Base-by-base conservation (phyloP, 2,797 vertebrate species). In the Xerus rutilus region DNA sequence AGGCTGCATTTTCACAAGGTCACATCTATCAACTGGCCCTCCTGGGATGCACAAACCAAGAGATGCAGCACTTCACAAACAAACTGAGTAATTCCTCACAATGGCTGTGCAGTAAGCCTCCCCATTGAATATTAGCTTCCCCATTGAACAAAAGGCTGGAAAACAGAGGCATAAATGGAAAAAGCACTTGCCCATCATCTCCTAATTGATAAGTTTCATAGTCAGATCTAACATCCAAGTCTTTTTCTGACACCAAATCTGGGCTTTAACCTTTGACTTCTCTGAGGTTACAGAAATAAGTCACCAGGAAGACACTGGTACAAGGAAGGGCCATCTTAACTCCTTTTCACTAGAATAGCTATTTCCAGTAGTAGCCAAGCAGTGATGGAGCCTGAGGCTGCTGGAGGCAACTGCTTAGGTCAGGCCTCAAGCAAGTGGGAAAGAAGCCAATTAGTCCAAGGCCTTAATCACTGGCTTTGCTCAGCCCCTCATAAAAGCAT, bases 201-300 rank as follows among this genome's bases (percentile, higher is more conserved):
- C 64, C 76, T n/a, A 82, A 28, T 28, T 54, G 57, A 17, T 39
- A 30, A 54, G n/a, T 12, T 17, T 47, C 57, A 52, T 85, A 81
- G 35, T 78, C 89, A 47, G 54, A 77, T 39, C 54, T 47, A 59
- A 84, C 72, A 76, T 25, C 30, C 30, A 83, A 64, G 64, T 65
- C 72, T 86, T 92, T 81, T 65, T 85, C 89, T 88, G 67, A 81
- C 73, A 70, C 67, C 59, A 93, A 6, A 70, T n/a, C 86, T 92
- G 49, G 54, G 32, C 72, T 96, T 47, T 83, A 54, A 77, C 67
- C 25, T 86, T n/a, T 82, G 30, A 59, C 32, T 83, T 87, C 39
- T 83, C 89, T 15, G n/a, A 89, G 17, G 45, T n/a, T 47, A 81
- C 11, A 91, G 62, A 47, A 59, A 69, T 67, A 70, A 74, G 49